Evolutionary conservation across 2,888 invertebrate genomes (phyloP).

Genomic region (Taenaris catops): DNA sequence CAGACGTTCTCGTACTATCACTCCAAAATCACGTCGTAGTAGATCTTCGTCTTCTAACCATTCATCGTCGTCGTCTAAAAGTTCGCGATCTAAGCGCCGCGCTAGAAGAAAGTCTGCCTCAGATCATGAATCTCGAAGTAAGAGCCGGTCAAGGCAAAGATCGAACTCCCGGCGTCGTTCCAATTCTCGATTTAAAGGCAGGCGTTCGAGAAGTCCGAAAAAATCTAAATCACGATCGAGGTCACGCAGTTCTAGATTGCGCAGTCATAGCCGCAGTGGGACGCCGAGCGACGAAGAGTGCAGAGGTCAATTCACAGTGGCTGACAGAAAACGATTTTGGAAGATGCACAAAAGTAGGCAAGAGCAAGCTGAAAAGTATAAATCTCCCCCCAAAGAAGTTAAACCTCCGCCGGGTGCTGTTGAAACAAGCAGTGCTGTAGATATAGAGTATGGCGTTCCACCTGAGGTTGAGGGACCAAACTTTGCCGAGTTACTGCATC

Average conservation of each 20-base stretch:
- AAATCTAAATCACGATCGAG: conserved; percentile 46
- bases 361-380: conserved; percentile 42
- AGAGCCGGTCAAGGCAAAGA: conserved; percentile 41
- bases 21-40: conserved; percentile 30
- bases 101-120: conserved; percentile 33
- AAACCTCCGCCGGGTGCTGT: conserved; percentile 64
- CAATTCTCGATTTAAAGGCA: conserved; percentile 29
- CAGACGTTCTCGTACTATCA: conserved; percentile 29
- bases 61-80: conserved; percentile 39
- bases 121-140: conserved; percentile 41
- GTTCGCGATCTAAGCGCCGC: conserved; percentile 39
- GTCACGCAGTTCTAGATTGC: conserved; percentile 40
- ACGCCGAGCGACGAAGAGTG: conserved; percentile 58
- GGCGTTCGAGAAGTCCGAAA: conserved; percentile 34
- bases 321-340: conserved; percentile 68
- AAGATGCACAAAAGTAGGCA: conserved; percentile 55
- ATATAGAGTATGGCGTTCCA: conserved; percentile 63
- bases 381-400: conserved; percentile 52
- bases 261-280: conserved; percentile 40
- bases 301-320: conserved; percentile 68
- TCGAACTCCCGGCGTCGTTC: conserved; percentile 30
- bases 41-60: conserved; percentile 32
- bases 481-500: conserved; percentile 55
- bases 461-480: conserved; percentile 70
- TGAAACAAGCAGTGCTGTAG: conserved; percentile 50